These are phyloP conservation scores for Cydia pomonella DNA, from an alignment of 1,140 invertebrate species.

Conservation along the genomic window DNA sequence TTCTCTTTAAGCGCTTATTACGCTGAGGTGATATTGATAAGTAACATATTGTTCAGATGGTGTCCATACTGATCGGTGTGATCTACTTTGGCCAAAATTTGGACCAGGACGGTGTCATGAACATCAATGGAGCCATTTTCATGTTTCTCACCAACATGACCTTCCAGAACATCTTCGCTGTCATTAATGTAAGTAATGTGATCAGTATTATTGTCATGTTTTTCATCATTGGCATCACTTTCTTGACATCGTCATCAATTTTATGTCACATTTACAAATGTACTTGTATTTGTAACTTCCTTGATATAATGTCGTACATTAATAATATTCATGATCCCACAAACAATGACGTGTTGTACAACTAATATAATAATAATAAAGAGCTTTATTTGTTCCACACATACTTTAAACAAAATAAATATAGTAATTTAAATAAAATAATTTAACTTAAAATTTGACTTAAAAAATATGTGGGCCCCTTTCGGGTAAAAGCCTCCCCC, in stretches of 20 bases:
- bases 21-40: background rate
- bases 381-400: no score
- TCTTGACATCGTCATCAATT: background rate
- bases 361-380: no score
- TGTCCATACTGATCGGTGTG: slow-evolving; percentile 91
- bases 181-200: slow-evolving; percentile 88
- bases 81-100: slow-evolving; percentile 93
- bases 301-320: no score
- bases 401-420: no score
- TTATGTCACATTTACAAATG: background rate
- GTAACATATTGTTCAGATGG: slow-evolving; percentile 83
- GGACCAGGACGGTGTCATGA: slow-evolving; percentile 94
- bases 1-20: background rate
- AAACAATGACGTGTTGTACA: no score
- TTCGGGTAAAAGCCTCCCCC: no score
- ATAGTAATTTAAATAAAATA: no score
- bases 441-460: no score
- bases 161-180: slow-evolving; percentile 94
- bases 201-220: background rate
- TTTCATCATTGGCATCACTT: background rate
- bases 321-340: no score
- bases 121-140: slow-evolving; percentile 97
- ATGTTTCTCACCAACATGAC: slow-evolving; percentile 96
- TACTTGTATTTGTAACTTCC: no score
- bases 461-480: no score